These are phyloP conservation scores for Sinodicranocentrus sp. DNA, from an alignment of 2,888 invertebrate genomes.

Conservation along the genomic window DNA sequence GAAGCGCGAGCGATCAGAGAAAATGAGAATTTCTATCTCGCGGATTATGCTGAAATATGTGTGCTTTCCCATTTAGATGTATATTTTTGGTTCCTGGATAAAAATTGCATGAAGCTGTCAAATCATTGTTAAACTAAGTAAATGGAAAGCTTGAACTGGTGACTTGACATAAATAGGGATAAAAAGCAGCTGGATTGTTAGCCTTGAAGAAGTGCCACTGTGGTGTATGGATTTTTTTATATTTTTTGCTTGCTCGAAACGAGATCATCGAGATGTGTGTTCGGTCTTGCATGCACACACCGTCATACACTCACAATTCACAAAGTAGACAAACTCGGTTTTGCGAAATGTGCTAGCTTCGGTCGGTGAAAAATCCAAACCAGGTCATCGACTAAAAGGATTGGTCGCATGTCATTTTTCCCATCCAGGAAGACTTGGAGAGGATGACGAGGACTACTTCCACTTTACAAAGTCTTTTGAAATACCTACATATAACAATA, in stretches of 20 bases:
- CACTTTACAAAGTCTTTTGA: too few species aligned
- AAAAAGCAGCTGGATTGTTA: too few species aligned
- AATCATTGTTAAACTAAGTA: constrained; percentile 27
- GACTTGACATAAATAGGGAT: not conserved
- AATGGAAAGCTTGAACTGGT: constrained; percentile 23
- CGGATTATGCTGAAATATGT: constrained; percentile 3
- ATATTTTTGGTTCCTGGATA: constrained; percentile 18
- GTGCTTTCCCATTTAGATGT: not conserved
- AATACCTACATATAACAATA: too few species aligned
- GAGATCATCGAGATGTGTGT: too few species aligned
- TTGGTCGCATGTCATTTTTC: constrained; percentile 24
- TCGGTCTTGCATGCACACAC: too few species aligned
- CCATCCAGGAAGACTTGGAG: constrained; percentile 1
- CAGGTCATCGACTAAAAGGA: constrained; percentile 41
- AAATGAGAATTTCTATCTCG: constrained; percentile 1
- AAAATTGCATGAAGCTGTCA: constrained; percentile 43
- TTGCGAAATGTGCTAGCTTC: not conserved
- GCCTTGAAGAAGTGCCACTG: too few species aligned
- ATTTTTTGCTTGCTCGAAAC: too few species aligned
- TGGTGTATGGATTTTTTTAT: too few species aligned
- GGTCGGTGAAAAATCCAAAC: constrained; percentile 32
- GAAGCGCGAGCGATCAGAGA: not conserved
- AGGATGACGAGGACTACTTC: too few species aligned
- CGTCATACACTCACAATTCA: too few species aligned
- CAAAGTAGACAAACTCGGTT: too few species aligned